Conservation (phyloP, 1,140 invertebrate genomes). For the Andrena cerasifolii region DNA sequence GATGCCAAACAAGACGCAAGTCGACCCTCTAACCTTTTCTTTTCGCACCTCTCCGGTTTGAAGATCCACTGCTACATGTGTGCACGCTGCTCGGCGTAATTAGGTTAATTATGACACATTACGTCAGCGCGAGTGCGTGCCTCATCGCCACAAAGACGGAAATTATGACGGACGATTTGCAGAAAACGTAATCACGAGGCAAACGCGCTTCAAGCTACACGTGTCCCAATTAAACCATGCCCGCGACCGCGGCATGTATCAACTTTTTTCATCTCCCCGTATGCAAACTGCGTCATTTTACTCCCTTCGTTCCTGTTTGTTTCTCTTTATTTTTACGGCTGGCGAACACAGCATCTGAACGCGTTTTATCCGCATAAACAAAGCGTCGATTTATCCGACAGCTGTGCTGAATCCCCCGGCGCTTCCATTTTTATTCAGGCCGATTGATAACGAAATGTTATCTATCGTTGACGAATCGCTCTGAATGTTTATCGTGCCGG, state of each 20-base stretch:
- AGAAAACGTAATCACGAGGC: neutral
- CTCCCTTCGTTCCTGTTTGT: too few species aligned
- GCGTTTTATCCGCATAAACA: neutral
- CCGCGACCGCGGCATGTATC: neutral
- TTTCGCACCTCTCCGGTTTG: neutral
- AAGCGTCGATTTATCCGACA: slow-evolving; percentile 1
- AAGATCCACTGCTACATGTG: neutral
- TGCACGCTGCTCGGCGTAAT: slow-evolving; percentile 57
- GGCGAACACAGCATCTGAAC: neutral
- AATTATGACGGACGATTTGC: slow-evolving; percentile 55
- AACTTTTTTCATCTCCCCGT: neutral
- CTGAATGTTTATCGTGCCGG: neutral
- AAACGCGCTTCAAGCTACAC: neutral
- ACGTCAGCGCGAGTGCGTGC: slow-evolving; percentile 37
- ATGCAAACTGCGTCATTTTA: neutral
- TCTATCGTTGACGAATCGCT: slow-evolving; percentile 4
- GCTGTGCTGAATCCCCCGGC: neutral
- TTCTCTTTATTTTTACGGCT: neutral
- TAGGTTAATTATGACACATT: slow-evolving; percentile 74
- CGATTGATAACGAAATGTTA: slow-evolving; percentile 24
- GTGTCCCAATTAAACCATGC: slow-evolving; percentile 15
- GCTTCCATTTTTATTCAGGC: neutral
- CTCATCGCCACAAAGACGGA: slow-evolving; percentile 19
- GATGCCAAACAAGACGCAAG: neutral
- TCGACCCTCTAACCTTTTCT: neutral